Evolutionary conservation across 2,113 vertebrate genomes (phyloP).

Genomic region (Seriola quinqueradiata): DNA sequence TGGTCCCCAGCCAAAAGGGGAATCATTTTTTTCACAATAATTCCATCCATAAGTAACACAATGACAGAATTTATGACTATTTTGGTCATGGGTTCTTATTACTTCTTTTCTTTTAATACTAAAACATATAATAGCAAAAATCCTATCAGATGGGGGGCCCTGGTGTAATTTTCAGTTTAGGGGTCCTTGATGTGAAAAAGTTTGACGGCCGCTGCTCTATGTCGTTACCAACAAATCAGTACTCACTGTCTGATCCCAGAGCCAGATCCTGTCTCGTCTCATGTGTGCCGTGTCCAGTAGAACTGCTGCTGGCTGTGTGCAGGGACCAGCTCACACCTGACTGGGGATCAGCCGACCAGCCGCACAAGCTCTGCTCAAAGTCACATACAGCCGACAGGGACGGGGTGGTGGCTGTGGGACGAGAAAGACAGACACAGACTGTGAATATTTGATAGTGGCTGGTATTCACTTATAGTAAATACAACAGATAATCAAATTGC

Average conservation of each 20-base stretch:
- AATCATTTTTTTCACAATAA: too few species aligned
- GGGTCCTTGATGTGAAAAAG: too few species aligned
- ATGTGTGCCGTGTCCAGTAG: constrained; percentile 76
- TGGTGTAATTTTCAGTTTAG: too few species aligned
- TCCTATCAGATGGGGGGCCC: too few species aligned
- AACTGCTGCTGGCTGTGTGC: constrained; percentile 79
- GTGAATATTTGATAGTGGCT: neutral
- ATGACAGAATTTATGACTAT: too few species aligned
- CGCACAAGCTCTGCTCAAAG: constrained; percentile 92
- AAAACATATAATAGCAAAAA: too few species aligned
- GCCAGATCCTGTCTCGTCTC: constrained; percentile 83
- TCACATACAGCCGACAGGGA: constrained; percentile 92
- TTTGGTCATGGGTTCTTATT: too few species aligned
- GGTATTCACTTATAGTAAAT: neutral
- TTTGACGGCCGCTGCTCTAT: too few species aligned
- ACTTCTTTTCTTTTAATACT: too few species aligned
- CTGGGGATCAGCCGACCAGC: constrained; percentile 92
- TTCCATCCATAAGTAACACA: too few species aligned
- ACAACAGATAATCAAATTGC: neutral
- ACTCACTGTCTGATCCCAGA: constrained; percentile 83
- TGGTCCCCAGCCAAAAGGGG: too few species aligned
- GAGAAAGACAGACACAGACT: constrained; percentile 34
- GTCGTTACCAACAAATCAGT: neutral
- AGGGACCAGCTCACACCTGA: constrained; percentile 90
- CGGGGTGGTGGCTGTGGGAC: constrained; percentile 76